These are phyloP conservation scores for Geococcyx californianus DNA, from an alignment of 2,113 vertebrate genomes.

Conservation along the genomic window DNA sequence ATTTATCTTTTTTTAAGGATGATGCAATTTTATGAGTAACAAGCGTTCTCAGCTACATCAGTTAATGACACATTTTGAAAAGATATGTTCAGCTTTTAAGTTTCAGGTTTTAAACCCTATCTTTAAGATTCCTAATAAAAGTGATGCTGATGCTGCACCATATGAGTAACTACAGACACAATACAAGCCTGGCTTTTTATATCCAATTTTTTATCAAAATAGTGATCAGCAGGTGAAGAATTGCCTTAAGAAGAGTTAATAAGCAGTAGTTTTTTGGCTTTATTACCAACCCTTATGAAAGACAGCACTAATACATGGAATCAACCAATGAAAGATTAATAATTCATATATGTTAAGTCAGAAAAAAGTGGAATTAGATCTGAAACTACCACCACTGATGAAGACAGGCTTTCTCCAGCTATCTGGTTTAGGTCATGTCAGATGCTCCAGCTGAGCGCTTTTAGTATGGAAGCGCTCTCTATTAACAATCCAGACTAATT, in stretches of 20 bases:
- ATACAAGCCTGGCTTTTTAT: not conserved
- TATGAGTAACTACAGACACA: not conserved
- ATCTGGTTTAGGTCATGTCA: not conserved
- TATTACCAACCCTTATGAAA: not conserved
- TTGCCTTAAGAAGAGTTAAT: not conserved
- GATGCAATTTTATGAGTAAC: not conserved
- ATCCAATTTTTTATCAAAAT: not conserved
- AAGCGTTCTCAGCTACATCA: not conserved
- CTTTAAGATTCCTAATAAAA: not conserved
- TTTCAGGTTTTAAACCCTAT: not conserved
- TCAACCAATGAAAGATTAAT: not conserved
- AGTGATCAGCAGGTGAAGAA: not conserved
- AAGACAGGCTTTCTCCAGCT: not conserved
- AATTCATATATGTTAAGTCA: fast-evolving
- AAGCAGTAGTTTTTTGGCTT: not conserved
- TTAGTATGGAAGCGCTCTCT: not conserved
- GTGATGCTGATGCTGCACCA: not conserved
- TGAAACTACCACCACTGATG: not conserved
- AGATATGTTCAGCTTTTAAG: not conserved
- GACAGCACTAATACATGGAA: not conserved
- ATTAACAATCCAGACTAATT: not conserved
- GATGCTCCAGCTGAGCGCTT: not conserved
- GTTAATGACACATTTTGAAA: not conserved
- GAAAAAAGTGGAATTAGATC: not conserved
- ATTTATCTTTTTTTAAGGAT: not conserved